Evolutionary conservation across 2,888 invertebrate species (phyloP).

Genomic region (Deroplatys truncata): DNA sequence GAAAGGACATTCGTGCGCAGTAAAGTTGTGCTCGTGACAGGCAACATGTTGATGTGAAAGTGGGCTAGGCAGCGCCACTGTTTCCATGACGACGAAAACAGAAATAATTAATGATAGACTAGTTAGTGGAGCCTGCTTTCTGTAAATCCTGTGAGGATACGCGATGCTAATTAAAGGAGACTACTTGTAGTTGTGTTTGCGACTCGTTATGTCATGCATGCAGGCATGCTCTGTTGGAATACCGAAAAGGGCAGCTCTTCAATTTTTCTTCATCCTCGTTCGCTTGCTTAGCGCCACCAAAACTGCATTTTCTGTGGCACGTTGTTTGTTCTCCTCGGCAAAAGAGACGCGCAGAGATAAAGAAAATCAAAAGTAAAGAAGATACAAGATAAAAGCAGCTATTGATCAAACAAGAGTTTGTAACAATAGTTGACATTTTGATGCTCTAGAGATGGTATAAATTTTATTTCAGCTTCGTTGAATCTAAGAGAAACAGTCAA

Average conservation of each 20-base stretch:
- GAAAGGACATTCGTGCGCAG: neutral
- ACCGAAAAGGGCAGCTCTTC: neutral
- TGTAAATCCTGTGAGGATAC: neutral
- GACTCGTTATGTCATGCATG: neutral
- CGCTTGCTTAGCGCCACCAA: neutral
- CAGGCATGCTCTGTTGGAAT: neutral
- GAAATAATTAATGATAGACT: neutral
- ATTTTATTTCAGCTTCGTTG: too few species aligned
- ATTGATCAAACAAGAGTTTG: too few species aligned
- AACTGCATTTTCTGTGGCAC: neutral
- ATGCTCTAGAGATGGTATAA: too few species aligned
- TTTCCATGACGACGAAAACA: neutral
- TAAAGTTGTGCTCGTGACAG: neutral
- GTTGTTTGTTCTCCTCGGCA: neutral
- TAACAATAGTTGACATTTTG: too few species aligned
- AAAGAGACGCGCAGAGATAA: neutral
- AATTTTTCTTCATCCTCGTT: neutral
- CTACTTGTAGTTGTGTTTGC: neutral
- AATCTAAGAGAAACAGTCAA: too few species aligned
- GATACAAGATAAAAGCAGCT: too few species aligned
- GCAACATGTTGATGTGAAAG: neutral
- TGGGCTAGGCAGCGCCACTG: neutral
- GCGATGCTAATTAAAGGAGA: neutral
- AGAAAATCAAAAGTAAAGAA: too few species aligned
- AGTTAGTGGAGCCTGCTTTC: neutral